Evolutionary conservation across 1,140 invertebrate species (phyloP).

Genomic region (Lanistes nyassanus): DNA sequence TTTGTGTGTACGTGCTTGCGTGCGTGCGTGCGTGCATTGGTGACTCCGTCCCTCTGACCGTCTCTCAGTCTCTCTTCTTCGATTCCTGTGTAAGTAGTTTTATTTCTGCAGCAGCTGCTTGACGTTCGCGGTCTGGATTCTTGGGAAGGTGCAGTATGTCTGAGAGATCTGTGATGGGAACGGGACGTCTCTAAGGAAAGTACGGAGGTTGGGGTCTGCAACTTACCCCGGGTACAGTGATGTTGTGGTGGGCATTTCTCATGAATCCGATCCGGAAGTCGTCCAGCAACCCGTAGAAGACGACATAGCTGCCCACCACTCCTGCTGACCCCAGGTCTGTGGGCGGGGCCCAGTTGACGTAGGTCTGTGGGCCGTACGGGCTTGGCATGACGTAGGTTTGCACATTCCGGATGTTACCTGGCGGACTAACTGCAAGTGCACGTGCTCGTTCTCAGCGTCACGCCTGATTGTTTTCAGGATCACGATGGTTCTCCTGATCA

Average conservation of each 20-base stretch:
- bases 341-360: slow-evolving; percentile 18
- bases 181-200: no score
- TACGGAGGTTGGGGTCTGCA: no score
- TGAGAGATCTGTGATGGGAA: no score
- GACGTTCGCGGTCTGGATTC: no score
- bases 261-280: neutral
- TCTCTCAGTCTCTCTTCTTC: no score
- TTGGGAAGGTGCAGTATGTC: no score
- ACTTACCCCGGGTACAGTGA: slow-evolving; percentile 15
- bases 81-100: no score
- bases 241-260: neutral
- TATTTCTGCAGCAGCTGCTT: no score
- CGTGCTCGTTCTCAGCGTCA: neutral
- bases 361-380: neutral
- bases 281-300: slow-evolving; percentile 20
- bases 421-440: slow-evolving; percentile 1
- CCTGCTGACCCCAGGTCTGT: slow-evolving; percentile 12
- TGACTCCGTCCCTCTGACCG: no score
- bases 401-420: slow-evolving; percentile 15
- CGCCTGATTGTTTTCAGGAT: no score
- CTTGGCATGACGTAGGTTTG: slow-evolving; percentile 7
- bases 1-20: neutral
- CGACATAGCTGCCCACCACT: slow-evolving; percentile 8
- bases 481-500: neutral
- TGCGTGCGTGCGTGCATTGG: no score